These are phyloP conservation scores for Polypedilum vanderplanki DNA, from an alignment of 1,140 invertebrate species.

Conservation along the genomic window DNA sequence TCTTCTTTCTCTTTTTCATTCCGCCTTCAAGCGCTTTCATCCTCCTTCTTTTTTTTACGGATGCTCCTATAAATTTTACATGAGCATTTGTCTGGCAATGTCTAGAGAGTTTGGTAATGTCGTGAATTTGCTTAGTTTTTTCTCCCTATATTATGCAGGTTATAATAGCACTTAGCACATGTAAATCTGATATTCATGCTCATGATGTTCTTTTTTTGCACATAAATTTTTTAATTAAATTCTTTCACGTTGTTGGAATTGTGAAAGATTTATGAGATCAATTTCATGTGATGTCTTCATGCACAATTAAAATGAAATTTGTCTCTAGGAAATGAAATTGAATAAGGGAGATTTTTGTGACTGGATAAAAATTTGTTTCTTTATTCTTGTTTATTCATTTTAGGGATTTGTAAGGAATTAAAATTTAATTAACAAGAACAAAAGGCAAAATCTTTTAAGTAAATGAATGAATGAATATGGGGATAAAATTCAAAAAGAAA, in stretches of 20 bases:
- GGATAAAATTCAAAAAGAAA: too few relatives aligned
- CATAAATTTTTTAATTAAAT: slow-evolving; percentile 18
- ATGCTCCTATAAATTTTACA: slow-evolving; percentile 19
- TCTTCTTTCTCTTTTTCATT: background rate
- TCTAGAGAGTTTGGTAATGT: background rate
- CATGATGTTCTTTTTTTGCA: background rate
- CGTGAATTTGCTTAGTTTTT: background rate
- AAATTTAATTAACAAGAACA: too few relatives aligned
- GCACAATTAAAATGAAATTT: background rate
- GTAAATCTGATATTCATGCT: background rate
- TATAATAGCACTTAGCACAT: slow-evolving; percentile 17
- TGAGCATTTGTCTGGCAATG: background rate
- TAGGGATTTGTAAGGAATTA: too few relatives aligned
- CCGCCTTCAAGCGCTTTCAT: background rate
- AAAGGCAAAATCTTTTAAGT: too few relatives aligned
- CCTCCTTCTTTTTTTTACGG: background rate
- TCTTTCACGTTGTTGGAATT: background rate
- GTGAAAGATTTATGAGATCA: background rate
- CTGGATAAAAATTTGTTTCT: too few relatives aligned
- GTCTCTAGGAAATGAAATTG: too few relatives aligned
- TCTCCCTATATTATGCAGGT: background rate
- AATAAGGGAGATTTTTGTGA: too few relatives aligned
- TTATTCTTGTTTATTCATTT: too few relatives aligned
- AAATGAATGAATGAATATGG: too few relatives aligned
- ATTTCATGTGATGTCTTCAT: background rate